Evolutionary conservation across 2,113 vertebrate genomes (phyloP).

Genomic region (Nibea albiflora): DNA sequence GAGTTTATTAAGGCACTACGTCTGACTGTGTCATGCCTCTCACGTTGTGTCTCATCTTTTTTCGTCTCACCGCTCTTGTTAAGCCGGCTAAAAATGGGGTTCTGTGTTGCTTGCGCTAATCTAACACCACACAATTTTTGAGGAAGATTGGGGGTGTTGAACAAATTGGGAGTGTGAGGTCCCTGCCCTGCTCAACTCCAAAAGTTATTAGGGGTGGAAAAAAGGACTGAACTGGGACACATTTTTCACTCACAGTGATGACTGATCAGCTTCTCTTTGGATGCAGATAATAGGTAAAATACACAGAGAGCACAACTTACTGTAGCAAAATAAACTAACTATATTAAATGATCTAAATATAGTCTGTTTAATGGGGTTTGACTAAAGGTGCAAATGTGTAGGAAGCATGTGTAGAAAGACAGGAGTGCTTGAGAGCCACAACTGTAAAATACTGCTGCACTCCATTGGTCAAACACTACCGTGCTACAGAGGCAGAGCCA

Average conservation of each 20-base stretch:
- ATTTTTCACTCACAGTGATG: not conserved
- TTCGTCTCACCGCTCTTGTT: slow-evolving; percentile 41
- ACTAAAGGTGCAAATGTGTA: not conserved
- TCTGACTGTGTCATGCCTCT: slow-evolving; percentile 52
- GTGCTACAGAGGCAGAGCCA: not conserved
- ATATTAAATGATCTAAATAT: not conserved
- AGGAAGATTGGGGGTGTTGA: slow-evolving; percentile 20
- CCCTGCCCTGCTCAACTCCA: slow-evolving; percentile 2
- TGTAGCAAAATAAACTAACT: too few species aligned
- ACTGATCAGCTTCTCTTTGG: not conserved
- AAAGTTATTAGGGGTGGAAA: not conserved
- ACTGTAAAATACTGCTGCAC: not conserved
- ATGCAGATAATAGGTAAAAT: not conserved
- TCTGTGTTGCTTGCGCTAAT: slow-evolving; percentile 39
- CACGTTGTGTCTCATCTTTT: slow-evolving; percentile 57
- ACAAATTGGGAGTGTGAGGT: slow-evolving; percentile 38
- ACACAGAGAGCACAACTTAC: not conserved
- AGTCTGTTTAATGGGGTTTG: not conserved
- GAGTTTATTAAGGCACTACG: slow-evolving; percentile 43
- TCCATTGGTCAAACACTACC: not conserved
- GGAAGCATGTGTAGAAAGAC: not conserved
- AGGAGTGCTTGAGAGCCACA: not conserved
- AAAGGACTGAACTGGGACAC: slow-evolving; percentile 2
- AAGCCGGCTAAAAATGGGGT: slow-evolving; percentile 63
- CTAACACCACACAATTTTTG: slow-evolving; percentile 16